phyloP scores from a whole-genome alignment of 2,797 vertebrate genomes.

The Margarornis squamiger region DNA sequence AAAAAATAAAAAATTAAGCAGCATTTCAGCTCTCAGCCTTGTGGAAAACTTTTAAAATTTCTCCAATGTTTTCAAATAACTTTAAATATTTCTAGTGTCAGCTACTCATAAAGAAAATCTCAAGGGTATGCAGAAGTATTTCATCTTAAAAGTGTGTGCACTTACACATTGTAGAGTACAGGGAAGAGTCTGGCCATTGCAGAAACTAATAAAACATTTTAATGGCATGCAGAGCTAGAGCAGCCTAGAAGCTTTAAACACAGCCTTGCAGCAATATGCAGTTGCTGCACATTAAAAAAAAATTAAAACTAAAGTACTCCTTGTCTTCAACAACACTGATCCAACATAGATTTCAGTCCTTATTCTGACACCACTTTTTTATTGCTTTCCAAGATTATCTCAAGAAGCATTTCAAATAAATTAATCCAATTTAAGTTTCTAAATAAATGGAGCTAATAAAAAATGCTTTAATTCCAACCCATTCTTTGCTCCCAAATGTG shows the following conservation, averaged over 20 bases:
- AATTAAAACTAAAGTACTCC: background rate
- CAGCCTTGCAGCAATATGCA: background rate
- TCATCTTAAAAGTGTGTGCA: background rate
- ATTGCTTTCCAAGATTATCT: background rate
- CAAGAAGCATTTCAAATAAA: background rate
- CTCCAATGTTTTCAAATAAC: background rate
- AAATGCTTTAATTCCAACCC: background rate
- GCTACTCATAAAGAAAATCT: background rate
- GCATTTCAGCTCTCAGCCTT: background rate
- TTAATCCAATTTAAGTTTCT: background rate
- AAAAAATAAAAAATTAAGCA: background rate
- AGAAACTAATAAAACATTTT: background rate
- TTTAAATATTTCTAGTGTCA: background rate
- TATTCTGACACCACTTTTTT: background rate
- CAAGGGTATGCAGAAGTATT: background rate
- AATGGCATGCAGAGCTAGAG: background rate
- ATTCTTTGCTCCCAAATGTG: background rate
- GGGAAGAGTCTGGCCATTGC: background rate
- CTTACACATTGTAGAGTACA: fast-evolving
- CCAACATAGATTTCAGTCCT: background rate
- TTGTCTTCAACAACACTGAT: background rate
- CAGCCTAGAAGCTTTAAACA: background rate
- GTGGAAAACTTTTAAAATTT: background rate
- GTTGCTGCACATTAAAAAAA: background rate
- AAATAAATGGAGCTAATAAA: background rate